These are phyloP conservation scores for Zeuzera pyrina DNA, from an alignment of 2,888 invertebrate genomes.

Conservation along the genomic window DNA sequence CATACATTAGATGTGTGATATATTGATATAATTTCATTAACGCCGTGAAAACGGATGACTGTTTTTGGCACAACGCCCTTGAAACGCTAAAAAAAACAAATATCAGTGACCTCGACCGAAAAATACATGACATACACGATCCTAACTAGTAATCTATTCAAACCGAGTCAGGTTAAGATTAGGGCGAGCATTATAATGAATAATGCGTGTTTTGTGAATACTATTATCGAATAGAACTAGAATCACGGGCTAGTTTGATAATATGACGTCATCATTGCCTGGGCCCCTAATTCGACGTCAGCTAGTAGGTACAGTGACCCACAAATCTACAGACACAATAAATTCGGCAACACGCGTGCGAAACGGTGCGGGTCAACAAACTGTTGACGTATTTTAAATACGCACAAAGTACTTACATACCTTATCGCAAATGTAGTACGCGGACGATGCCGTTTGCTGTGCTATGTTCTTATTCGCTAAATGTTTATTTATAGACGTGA, in stretches of 20 bases:
- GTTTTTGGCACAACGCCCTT: conserved; percentile 39
- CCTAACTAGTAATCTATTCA: conserved; percentile 42
- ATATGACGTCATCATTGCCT: conserved; percentile 58
- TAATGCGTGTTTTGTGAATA: conserved; percentile 53
- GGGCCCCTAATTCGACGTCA: conserved; percentile 62
- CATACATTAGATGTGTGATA: too few relatives aligned
- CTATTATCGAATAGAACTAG: conserved; percentile 53
- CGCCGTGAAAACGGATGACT: too few relatives aligned
- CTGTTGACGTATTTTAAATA: conserved; percentile 71
- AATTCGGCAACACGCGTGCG: conserved; percentile 63
- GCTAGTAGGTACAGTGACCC: conserved; percentile 57
- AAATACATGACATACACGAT: conserved; percentile 39
- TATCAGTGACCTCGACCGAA: conserved; percentile 58
- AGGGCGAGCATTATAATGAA: conserved; percentile 59
- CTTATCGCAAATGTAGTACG: conserved; percentile 66
- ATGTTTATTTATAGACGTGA: conserved; percentile 61
- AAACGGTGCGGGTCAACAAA: conserved; percentile 61
- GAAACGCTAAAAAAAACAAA: conserved; percentile 64
- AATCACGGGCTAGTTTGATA: conserved; percentile 53
- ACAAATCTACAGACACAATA: conserved; percentile 72
- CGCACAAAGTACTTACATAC: conserved; percentile 47
- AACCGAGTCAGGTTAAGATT: conserved; percentile 53
- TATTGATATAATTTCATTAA: too few relatives aligned
- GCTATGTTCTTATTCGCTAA: conserved; percentile 55
- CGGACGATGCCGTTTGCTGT: conserved; percentile 46